Base-by-base conservation (phyloP, 2,888 invertebrate genomes). In the Brenthis hecate region DNA sequence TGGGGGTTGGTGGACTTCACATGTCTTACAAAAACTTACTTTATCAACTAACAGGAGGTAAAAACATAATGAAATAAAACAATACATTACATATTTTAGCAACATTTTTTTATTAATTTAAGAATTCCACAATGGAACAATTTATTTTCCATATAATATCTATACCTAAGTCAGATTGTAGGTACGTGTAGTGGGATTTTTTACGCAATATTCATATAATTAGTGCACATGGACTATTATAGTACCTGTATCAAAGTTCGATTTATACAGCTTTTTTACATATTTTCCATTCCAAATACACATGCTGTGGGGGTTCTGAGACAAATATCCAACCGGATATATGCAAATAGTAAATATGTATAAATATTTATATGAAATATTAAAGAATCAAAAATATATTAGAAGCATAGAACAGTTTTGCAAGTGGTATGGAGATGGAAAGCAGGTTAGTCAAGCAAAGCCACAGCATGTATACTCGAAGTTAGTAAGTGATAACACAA, bases 101-200 rank as follows among this genome's bases (percentile, higher is more conserved):
- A 93, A 93, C 93, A 93, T 92, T 93, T 93, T 91, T 93, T 93
- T 92, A 92, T 92, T 92, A 88, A 88, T 89, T 89, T 89, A 92
- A 92, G 92, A 92, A 91, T 92, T 92, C 91, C 93, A 92, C 92
- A 91, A 83, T 85, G 91, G 91, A 91, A 90, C 88, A 89, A 91
- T 88, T 89, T 85, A 82, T 87, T 82, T 84, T 90, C 85, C 87
- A 87, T 89, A 87, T 60, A 60, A 60, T 78, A 83, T 84, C 87
- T 90, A 89, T 90, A 87, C 84, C 87, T 91, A 91, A 81, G 77
- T 85, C 87, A 85, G 86, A 85, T 86, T 86, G 82, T 86, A 85
- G 83, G 83, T 87, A 86, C 83, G 85, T 86, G 84, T 84, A 76
- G 79, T 85, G 83, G 79, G 81, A 78, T 77, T 76, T 73, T 74